phyloP scores from a whole-genome alignment of 2,797 vertebrate genomes.

The Cichlasoma orientale region DNA sequence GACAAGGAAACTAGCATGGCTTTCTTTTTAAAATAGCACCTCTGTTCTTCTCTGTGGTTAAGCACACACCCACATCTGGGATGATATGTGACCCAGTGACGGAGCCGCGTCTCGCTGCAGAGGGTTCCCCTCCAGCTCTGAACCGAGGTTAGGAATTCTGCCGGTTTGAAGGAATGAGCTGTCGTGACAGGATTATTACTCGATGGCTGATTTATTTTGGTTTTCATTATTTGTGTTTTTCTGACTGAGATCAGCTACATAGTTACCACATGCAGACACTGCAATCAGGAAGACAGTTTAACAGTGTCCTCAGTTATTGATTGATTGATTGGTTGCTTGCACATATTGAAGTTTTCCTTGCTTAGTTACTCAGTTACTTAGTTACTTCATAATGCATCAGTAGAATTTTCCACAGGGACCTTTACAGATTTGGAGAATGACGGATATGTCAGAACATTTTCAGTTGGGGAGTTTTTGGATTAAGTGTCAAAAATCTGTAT shows the following conservation, averaged over 20 bases:
- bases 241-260: neutral
- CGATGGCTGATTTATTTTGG: neutral
- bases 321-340: neutral
- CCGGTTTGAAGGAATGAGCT: neutral
- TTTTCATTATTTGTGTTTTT: neutral
- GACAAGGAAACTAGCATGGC: conserved; percentile 26
- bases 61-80: conserved; percentile 11
- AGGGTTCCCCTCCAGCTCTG: conserved; percentile 22
- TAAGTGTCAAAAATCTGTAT: neutral
- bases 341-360: neutral
- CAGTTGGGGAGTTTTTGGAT: neutral
- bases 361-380: too few relatives aligned
- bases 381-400: neutral
- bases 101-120: conserved; percentile 26
- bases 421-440: neutral
- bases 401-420: fast-evolving
- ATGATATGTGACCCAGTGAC: conserved; percentile 27
- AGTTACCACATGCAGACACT: neutral
- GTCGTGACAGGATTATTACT: neutral
- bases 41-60: conserved; percentile 12
- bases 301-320: neutral
- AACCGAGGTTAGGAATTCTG: neutral
- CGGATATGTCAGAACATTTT: neutral
- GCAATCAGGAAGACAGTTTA: too few relatives aligned
- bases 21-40: conserved; percentile 44